Evolutionary conservation across 1,140 invertebrate species (phyloP), one percentile per base, ranked within the genome.

Genomic region (Calephelis nemesis): DNA sequence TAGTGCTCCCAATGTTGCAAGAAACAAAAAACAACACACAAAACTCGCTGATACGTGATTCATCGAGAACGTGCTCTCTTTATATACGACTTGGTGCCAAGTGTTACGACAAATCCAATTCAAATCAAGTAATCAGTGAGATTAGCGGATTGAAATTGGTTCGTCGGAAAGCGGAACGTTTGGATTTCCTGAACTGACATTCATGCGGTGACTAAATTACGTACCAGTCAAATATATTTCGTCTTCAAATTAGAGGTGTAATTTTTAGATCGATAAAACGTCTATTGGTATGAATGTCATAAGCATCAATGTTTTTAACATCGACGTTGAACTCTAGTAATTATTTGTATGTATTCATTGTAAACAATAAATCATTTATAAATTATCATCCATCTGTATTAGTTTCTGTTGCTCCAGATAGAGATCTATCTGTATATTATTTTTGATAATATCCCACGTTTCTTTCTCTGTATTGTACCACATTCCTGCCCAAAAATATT

Each of bases 81-180:
- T 58, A 58, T 15, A 39, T 30, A 58, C 52, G 30, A 58, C 52
- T 58, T 58, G 52, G 52, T 5, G 6, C 52, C 19, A 58, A 58
- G 52, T 58, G 52, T 58, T 58, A 58, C 52, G 52, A 39, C 52
- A 58, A 58, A 58, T 58, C 52, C 52, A 58, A 58, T 58, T 58
- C 52, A 58, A 58, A 58, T 60, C 54, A 60, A 60, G 54, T 60
- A 60, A 60, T 60, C 54, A 60, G 54, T 39, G 12, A 39, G 30
- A 60, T 60, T 60, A 60, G 54, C 54, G 54, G 54, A 60, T 60
- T n/a, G 30, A 60, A 60, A 60, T 60, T 60, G 54, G 54, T 60
- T 60, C 54, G 4, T 60, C 54, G 54, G 30, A 40, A 60, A 60
- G 54, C 12, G 54, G 54, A 39, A 40, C 30, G 54, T 40, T 58